phyloP scores from a whole-genome alignment of 2,888 invertebrate species.

The Microchrysa polita region DNA sequence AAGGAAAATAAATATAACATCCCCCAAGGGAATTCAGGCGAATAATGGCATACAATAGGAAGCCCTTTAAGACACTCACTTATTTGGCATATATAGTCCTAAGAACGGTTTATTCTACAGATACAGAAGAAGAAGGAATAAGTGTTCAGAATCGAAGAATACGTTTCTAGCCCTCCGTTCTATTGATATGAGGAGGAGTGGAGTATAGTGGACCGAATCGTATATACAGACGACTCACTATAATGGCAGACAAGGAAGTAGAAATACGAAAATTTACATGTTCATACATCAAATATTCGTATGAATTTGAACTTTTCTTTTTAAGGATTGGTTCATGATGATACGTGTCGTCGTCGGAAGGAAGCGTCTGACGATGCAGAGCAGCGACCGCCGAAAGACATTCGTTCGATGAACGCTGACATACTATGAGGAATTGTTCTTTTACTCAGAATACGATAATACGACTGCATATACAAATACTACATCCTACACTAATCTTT shows the following conservation, averaged over 20 bases:
- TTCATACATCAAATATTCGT: slow-evolving; percentile 42
- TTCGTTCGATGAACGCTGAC: too few relatives aligned
- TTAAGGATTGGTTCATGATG: slow-evolving; percentile 12
- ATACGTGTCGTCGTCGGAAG: too few relatives aligned
- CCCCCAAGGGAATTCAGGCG: slow-evolving; percentile 27
- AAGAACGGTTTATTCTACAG: slow-evolving; percentile 9
- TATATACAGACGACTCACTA: neutral
- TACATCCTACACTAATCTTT: slow-evolving; percentile 38
- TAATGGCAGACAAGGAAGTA: slow-evolving; percentile 24
- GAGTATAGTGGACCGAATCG: too few relatives aligned
- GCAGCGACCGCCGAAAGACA: too few relatives aligned
- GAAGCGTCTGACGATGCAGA: neutral
- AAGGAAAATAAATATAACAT: slow-evolving; percentile 39
- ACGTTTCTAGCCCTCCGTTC: neutral
- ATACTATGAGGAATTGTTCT: too few relatives aligned
- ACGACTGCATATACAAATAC: too few relatives aligned
- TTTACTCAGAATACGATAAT: too few relatives aligned
- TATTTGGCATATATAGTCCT: too few relatives aligned
- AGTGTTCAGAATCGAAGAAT: too few relatives aligned
- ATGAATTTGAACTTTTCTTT: slow-evolving; percentile 12
- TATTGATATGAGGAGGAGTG: neutral
- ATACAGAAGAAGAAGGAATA: neutral
- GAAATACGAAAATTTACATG: slow-evolving; percentile 36
- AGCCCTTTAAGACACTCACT: slow-evolving; percentile 39
- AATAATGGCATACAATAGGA: slow-evolving; percentile 37